Evolutionary conservation across 2,888 invertebrate species (phyloP).

Genomic region (Orchestes rusci): DNA sequence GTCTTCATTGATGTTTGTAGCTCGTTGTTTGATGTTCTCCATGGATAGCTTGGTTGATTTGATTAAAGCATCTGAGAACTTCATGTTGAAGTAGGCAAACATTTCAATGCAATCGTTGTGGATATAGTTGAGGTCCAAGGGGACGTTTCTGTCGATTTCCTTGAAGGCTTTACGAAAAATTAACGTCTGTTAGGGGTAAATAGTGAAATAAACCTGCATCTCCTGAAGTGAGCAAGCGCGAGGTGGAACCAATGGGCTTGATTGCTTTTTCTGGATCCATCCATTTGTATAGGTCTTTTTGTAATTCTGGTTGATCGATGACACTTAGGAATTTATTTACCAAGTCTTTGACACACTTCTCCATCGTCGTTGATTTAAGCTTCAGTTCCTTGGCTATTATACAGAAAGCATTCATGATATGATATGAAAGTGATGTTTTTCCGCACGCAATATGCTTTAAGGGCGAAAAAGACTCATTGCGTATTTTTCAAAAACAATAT

Average conservation of each 20-base stretch:
- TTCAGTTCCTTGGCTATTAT: constrained; percentile 48
- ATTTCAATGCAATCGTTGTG: constrained; percentile 73
- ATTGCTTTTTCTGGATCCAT: constrained; percentile 55
- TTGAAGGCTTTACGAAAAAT: constrained; percentile 49
- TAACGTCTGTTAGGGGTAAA: constrained; percentile 42
- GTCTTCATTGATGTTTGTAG: constrained; percentile 37
- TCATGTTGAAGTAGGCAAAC: constrained; percentile 72
- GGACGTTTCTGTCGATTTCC: constrained; percentile 55
- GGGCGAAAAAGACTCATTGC: too few species aligned
- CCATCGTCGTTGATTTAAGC: constrained; percentile 58
- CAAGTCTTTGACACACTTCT: constrained; percentile 69
- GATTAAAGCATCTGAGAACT: constrained; percentile 65
- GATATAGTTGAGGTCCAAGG: constrained; percentile 52
- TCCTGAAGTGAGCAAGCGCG: constrained; percentile 48
- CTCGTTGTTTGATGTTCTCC: constrained; percentile 60
- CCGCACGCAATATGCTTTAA: too few species aligned
- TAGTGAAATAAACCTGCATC: constrained; percentile 48
- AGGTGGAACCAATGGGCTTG: constrained; percentile 54
- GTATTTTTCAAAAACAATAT: too few species aligned
- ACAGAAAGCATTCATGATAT: too few species aligned
- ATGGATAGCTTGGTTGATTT: constrained; percentile 67
- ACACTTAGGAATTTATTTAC: constrained; percentile 67
- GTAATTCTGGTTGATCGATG: constrained; percentile 52
- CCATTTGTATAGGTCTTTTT: constrained; percentile 56
- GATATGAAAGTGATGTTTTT: too few species aligned